Percentiles rank a stretch among this genome's conserved stretches.
Evolutionary conservation across 1,140 invertebrate genomes (phyloP).

Genomic region (Drosophila mauritiana): DNA sequence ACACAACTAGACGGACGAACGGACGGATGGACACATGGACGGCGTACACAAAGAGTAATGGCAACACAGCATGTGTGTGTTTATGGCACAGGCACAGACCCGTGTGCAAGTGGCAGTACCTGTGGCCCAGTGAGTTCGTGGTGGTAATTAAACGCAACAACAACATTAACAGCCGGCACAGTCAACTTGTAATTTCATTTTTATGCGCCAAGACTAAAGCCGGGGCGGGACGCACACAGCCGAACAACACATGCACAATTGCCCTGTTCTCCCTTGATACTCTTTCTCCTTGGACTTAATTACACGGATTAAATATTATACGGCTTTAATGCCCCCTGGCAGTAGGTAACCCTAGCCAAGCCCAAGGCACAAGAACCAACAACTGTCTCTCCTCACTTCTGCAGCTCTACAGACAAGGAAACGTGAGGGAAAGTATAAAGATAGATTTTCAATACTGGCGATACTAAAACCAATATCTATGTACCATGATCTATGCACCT

Average conservation of each 20-base stretch:
- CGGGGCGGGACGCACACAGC: slow-evolving; percentile 33
- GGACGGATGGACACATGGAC: slow-evolving; percentile 1
- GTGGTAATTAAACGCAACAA: slow-evolving; percentile 76
- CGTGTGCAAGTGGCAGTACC: slow-evolving; percentile 29
- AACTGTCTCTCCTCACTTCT: slow-evolving; percentile 22
- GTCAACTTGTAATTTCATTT: slow-evolving; percentile 70
- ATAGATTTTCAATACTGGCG: too few species aligned
- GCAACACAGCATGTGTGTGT: slow-evolving; percentile 21
- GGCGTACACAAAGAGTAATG: slow-evolving; percentile 42
- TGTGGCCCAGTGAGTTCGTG: slow-evolving; percentile 23
- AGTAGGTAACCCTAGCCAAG: slow-evolving; percentile 51
- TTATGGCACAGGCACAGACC: background rate
- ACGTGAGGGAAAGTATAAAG: too few species aligned
- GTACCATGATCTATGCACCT: too few species aligned
- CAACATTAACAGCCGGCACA: slow-evolving; percentile 36
- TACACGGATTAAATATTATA: slow-evolving; percentile 82
- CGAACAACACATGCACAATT: slow-evolving; percentile 17
- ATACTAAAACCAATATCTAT: too few species aligned
- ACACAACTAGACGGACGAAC: slow-evolving; percentile 8
- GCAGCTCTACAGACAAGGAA: background rate
- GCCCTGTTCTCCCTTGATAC: slow-evolving; percentile 40
- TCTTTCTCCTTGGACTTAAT: slow-evolving; percentile 78
- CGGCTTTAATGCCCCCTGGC: slow-evolving; percentile 67
- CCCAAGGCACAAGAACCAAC: slow-evolving; percentile 42
- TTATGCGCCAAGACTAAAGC: slow-evolving; percentile 48